These are phyloP conservation scores for Troglohyphantes excavatus DNA, from an alignment of 2,888 invertebrate species.

Conservation along the genomic window DNA sequence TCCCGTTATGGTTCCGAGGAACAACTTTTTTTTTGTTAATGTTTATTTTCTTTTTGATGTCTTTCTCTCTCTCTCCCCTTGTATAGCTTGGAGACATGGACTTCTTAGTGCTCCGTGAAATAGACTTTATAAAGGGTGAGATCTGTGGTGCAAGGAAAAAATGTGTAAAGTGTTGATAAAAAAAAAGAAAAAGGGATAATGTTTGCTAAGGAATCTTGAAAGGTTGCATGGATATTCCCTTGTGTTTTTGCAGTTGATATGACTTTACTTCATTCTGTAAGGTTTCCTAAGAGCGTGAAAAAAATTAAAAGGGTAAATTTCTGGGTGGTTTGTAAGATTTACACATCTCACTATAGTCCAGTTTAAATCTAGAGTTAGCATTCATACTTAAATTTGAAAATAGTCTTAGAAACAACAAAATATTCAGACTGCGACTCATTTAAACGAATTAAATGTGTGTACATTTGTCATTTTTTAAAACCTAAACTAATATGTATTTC, in stretches of 20 bases:
- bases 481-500: too few relatives aligned
- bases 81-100: conserved; percentile 6
- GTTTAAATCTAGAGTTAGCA: too few relatives aligned
- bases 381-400: too few relatives aligned
- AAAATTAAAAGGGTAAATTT: too few relatives aligned
- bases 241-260: conserved; percentile 21
- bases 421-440: too few relatives aligned
- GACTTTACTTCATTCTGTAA: conserved; percentile 8
- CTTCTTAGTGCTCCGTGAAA: conserved; percentile 53
- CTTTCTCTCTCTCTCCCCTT: conserved; percentile 2
- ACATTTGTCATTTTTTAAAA: too few relatives aligned
- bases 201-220: conserved; percentile 28
- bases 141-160: background rate
- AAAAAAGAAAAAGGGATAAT: conserved; percentile 10
- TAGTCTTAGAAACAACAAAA: too few relatives aligned
- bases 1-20: conserved; percentile 66
- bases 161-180: background rate
- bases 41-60: conserved; percentile 55
- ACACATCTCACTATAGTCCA: too few relatives aligned
- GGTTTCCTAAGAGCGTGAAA: too few relatives aligned
- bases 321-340: too few relatives aligned
- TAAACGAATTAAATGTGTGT: too few relatives aligned
- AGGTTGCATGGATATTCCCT: conserved; percentile 22
- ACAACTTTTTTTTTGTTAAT: conserved; percentile 35
- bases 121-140: conserved; percentile 31